Evolutionary conservation across 2,797 vertebrate genomes (phyloP).

Genomic region (Scolopax bukidnonensis): DNA sequence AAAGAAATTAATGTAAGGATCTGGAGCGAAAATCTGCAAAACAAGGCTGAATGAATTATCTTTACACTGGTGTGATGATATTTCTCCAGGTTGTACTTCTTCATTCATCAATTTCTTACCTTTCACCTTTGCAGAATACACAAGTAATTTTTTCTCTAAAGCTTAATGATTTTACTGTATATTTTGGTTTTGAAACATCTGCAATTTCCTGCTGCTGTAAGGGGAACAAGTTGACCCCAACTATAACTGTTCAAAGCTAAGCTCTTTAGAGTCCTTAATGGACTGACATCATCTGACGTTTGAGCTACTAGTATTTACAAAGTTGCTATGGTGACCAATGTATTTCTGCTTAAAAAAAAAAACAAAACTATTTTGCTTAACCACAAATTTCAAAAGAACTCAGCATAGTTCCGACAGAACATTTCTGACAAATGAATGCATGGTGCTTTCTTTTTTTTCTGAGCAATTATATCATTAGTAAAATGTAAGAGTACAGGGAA

Average conservation of each 20-base stretch:
- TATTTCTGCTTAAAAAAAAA: slow-evolving; percentile 5
- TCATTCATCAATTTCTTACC: background rate
- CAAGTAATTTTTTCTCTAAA: background rate
- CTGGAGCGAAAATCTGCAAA: background rate
- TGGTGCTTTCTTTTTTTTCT: background rate
- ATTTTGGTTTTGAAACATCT: background rate
- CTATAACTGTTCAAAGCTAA: background rate
- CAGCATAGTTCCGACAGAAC: background rate
- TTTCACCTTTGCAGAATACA: background rate
- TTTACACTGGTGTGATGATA: background rate
- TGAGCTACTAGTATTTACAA: slow-evolving; percentile 12
- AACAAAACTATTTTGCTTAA: slow-evolving; percentile 53
- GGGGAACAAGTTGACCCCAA: background rate
- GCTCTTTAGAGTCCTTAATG: background rate
- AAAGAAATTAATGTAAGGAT: background rate
- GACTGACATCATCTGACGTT: background rate
- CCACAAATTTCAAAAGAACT: slow-evolving; percentile 47
- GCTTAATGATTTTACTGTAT: background rate
- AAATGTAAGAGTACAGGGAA: background rate
- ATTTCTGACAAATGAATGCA: background rate
- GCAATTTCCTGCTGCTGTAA: background rate
- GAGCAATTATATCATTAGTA: background rate
- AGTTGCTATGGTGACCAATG: slow-evolving; percentile 65
- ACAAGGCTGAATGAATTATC: background rate
- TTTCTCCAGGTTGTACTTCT: background rate